These are phyloP conservation scores for Chrysodeixis includens DNA, from an alignment of 2,888 invertebrate genomes.

Conservation along the genomic window DNA sequence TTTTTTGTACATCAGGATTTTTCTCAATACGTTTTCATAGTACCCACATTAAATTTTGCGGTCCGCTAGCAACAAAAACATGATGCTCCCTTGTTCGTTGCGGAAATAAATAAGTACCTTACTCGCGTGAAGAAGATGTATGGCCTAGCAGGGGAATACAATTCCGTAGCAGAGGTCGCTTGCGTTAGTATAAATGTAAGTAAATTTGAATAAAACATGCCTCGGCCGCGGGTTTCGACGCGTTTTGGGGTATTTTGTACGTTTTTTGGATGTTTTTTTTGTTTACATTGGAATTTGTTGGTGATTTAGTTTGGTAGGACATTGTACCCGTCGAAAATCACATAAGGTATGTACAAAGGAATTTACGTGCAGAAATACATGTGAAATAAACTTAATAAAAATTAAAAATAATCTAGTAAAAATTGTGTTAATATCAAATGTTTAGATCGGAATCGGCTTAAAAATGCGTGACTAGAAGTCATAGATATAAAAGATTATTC, in stretches of 20 bases:
- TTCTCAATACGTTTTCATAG: too few species aligned
- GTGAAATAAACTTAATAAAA: too few species aligned
- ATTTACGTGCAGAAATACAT: too few species aligned
- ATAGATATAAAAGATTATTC: constrained; percentile 42
- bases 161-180: constrained; percentile 86
- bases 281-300: constrained; percentile 26
- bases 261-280: constrained; percentile 53
- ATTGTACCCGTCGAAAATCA: background rate
- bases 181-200: constrained; percentile 89
- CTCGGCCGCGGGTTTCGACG: constrained; percentile 57
- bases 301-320: background rate
- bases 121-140: constrained; percentile 86
- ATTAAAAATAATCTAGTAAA: too few species aligned
- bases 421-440: too few species aligned
- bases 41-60: background rate
- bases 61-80: constrained; percentile 48
- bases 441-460: background rate
- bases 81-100: constrained; percentile 59
- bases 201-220: constrained; percentile 89
- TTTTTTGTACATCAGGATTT: too few species aligned
- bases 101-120: constrained; percentile 82
- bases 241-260: constrained; percentile 40
- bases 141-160: constrained; percentile 87
- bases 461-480: constrained; percentile 39
- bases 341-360: too few species aligned